phyloP scores from a whole-genome alignment of 2,888 invertebrate genomes.

The Pseudeuparius sepicola region DNA sequence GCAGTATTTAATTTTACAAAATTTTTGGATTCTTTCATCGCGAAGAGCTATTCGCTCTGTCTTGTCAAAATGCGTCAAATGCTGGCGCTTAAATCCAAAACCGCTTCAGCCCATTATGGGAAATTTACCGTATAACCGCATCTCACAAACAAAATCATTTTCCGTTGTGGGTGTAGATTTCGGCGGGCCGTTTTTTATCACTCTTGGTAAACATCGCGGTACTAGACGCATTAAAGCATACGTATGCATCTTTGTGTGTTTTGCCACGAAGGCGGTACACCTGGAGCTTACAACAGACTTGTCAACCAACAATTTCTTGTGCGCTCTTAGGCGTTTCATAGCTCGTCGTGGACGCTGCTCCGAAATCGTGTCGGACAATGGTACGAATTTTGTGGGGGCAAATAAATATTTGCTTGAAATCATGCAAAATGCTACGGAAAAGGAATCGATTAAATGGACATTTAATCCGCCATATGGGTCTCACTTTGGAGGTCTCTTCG shows the following conservation, averaged over 20 bases:
- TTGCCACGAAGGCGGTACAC: conserved; percentile 19
- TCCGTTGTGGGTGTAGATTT: conserved; percentile 17
- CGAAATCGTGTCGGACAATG: conserved; percentile 17
- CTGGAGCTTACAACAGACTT: conserved; percentile 18
- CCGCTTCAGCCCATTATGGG: too few relatives aligned
- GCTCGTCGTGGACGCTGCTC: conserved; percentile 17
- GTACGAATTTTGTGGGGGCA: conserved; percentile 17
- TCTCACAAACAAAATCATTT: conserved; percentile 19
- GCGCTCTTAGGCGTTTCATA: conserved; percentile 19
- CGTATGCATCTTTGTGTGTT: conserved; percentile 20
- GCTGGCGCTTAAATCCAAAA: too few relatives aligned
- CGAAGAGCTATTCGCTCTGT: too few relatives aligned
- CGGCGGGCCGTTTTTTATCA: conserved; percentile 19
- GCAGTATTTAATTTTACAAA: too few relatives aligned
- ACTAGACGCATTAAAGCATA: conserved; percentile 16
- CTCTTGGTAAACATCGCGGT: conserved; percentile 15
- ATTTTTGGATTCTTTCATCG: conserved; percentile 16
- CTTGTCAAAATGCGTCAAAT: too few relatives aligned
- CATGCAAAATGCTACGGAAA: too few relatives aligned
- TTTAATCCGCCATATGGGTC: too few relatives aligned
- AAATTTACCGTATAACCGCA: too few relatives aligned
- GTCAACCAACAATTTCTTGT: conserved; percentile 16
- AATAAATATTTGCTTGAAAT: too few relatives aligned
- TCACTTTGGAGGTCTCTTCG: too few relatives aligned
- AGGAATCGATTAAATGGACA: too few relatives aligned